Evolutionary conservation across 2,888 invertebrate genomes (phyloP).

Genomic region (Scaptomyza cyrtandrae): DNA sequence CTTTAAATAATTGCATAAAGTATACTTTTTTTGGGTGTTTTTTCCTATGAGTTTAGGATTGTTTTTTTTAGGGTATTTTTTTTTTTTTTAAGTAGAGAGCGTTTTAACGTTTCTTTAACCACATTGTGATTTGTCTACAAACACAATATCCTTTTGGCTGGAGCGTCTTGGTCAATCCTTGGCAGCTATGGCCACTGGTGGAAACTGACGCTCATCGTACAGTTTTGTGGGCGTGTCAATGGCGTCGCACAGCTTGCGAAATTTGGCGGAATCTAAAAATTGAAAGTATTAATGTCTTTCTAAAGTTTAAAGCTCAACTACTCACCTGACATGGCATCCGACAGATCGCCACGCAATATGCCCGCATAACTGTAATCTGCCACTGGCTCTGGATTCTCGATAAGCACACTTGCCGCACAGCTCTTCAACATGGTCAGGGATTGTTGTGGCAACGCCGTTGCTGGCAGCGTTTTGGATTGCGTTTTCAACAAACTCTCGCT

Average conservation of each 20-base stretch:
- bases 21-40: slow-evolving; percentile 19
- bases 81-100: slow-evolving; percentile 35
- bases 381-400: slow-evolving; percentile 79
- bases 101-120: slow-evolving; percentile 24
- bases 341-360: slow-evolving; percentile 93
- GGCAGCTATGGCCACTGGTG: slow-evolving; percentile 83
- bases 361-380: slow-evolving; percentile 90
- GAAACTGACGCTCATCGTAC: slow-evolving; percentile 84
- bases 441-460: slow-evolving; percentile 34
- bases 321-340: slow-evolving; percentile 92
- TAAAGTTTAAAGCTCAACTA: background rate
- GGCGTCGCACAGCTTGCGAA: slow-evolving; percentile 84
- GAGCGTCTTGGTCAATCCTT: slow-evolving; percentile 80
- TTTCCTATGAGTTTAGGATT: slow-evolving; percentile 21
- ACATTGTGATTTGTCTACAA: slow-evolving; percentile 49
- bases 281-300: background rate
- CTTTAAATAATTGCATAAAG: slow-evolving; percentile 40
- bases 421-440: slow-evolving; percentile 66
- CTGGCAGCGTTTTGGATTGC: slow-evolving; percentile 41
- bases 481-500: slow-evolving; percentile 75
- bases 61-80: slow-evolving; percentile 24
- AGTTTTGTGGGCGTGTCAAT: slow-evolving; percentile 83
- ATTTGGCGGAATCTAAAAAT: slow-evolving; percentile 83
- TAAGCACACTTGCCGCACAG: slow-evolving; percentile 76
- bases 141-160: slow-evolving; percentile 41